Evolutionary conservation across 2,113 vertebrate species (phyloP), one percentile per base, ranked within the genome.

Genomic region (Siniperca chuatsi): DNA sequence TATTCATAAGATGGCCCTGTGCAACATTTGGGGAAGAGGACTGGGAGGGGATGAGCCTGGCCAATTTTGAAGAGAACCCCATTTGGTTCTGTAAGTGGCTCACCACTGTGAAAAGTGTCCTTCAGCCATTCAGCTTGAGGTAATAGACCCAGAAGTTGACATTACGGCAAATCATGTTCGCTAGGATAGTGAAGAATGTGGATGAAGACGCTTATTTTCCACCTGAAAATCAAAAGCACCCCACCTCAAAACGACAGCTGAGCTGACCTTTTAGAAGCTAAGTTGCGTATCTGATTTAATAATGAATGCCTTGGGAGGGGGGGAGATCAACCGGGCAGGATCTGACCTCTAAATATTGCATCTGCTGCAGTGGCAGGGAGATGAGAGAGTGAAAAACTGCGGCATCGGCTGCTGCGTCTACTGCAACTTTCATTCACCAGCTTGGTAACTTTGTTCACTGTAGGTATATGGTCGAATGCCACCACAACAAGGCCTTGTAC

Each of bases 261-360:
- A 89, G 89, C 80, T 92, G 91, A 94, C 91, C 91, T 94, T 94
- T 94, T 42, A 86, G 85, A 91, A 90, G 78, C 79, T 72, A 87
- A 87, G 82, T 79, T 88, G 90, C 82, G 52, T 86, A 89, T 87
- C 90, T 75, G 78, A 90, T 92, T 93, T 75, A 93, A 92, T 92
- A 92, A 94, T 90, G 84, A 87, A 94, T 85, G 82, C 84, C 61
- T 81, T 70, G 62, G 82, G 78, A 86, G 62, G 76, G 8, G 29
- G 20, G 62, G 33, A 44, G 83, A 78, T 90, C 83, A 84, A 79
- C 66, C 18, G 48, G 72, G 70, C 73, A 70, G 67, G 71, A 46
- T 80, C 61, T 87, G 87, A 89, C 88, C 88, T 90, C 90, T 90
- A 89, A 91, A 92, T 89, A 92, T 84, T 86, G 83, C 82, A 90